These are phyloP conservation scores for Caenorhabditis auriculariae DNA, from an alignment of 2,888 invertebrate genomes.

Conservation along the genomic window DNA sequence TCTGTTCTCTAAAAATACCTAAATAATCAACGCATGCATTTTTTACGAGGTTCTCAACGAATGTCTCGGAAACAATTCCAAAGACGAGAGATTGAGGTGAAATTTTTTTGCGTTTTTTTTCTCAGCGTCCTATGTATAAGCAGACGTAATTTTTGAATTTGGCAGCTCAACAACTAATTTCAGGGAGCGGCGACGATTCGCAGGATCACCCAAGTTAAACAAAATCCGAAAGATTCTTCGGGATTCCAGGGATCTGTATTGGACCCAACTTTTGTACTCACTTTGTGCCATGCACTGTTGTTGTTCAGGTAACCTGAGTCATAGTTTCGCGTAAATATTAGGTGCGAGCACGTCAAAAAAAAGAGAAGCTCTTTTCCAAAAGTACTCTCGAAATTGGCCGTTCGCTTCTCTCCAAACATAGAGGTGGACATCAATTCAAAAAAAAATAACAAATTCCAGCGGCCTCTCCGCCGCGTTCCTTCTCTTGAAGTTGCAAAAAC, in stretches of 20 bases:
- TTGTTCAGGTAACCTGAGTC: conserved; percentile 38
- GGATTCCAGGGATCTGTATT: conserved; percentile 28
- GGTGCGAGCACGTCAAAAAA: too few relatives aligned
- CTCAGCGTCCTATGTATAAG: too few relatives aligned
- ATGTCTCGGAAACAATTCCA: too few relatives aligned
- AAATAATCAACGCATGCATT: too few relatives aligned
- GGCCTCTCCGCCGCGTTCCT: conserved; percentile 37
- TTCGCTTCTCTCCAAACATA: conserved; percentile 1
- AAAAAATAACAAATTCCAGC: conserved; percentile 18
- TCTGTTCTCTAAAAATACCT: too few relatives aligned
- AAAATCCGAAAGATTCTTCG: conserved; percentile 18
- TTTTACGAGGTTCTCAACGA: too few relatives aligned
- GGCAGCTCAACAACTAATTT: too few relatives aligned
- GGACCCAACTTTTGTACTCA: conserved; percentile 41
- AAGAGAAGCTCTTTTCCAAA: background rate
- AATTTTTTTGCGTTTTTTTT: too few relatives aligned
- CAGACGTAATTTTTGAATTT: too few relatives aligned
- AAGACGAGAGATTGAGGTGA: too few relatives aligned
- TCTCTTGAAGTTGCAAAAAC: conserved; percentile 35
- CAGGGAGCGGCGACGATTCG: conserved; percentile 36
- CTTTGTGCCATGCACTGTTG: conserved; percentile 41
- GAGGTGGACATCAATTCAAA: background rate
- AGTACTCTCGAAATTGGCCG: background rate
- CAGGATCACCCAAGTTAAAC: conserved; percentile 36
- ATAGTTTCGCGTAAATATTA: too few relatives aligned